Percentiles rank a stretch among this genome's conserved stretches.
These are phyloP conservation scores for Neotoma lepida DNA, from an alignment of 2,113 vertebrate species.

Conservation along the genomic window DNA sequence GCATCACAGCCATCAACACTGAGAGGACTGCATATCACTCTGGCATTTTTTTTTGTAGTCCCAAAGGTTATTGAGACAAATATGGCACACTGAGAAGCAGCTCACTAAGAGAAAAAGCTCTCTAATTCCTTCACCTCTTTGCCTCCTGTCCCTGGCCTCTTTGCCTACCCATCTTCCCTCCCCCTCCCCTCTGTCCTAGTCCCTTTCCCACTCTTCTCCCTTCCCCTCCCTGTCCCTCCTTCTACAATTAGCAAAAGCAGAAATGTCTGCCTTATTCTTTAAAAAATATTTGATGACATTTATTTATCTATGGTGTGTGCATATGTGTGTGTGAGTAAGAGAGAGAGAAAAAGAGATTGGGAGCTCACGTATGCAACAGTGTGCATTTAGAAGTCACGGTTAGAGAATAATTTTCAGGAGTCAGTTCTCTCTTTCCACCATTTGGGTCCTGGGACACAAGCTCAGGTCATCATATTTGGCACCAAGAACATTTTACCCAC, in stretches of 20 bases:
- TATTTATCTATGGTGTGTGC: not conserved
- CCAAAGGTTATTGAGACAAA: constrained; percentile 9
- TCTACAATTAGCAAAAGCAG: not conserved
- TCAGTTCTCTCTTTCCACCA: not conserved
- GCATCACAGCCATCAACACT: not conserved
- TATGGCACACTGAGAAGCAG: not conserved
- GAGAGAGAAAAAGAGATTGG: not conserved
- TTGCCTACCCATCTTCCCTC: not conserved
- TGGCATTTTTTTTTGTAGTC: not conserved
- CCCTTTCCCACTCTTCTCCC: not conserved
- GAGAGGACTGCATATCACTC: not conserved
- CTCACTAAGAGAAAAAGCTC: not conserved
- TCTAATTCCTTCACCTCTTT: not conserved
- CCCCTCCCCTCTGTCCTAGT: not conserved
- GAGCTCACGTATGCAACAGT: not conserved
- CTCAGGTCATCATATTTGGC: not conserved
- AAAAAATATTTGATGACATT: not conserved
- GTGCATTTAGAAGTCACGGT: not conserved
- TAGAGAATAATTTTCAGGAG: not conserved
- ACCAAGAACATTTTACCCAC: not conserved
- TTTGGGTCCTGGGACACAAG: not conserved
- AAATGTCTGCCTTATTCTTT: not conserved
- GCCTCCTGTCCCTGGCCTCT: not conserved
- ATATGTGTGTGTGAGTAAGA: not conserved
- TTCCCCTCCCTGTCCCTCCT: not conserved